Conservation (phyloP, 2,113 vertebrate genomes). For the Laticauda laticaudata region DNA sequence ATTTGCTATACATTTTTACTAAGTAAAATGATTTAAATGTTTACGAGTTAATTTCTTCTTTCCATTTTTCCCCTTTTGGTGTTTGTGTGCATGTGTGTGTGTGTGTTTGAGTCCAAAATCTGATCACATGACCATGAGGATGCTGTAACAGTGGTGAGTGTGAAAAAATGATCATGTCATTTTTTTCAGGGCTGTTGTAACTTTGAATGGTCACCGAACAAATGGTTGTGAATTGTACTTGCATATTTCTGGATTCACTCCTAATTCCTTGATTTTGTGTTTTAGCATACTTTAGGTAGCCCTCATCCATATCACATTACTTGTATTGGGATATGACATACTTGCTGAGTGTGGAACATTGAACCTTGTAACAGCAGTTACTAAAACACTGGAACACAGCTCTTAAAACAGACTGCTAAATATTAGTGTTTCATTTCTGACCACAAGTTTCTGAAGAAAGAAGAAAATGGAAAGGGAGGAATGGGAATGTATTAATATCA, state of each 20-base stretch:
- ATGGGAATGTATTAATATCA: no score
- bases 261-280: not conserved
- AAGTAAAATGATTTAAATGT: not conserved
- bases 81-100: not conserved
- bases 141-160: not conserved
- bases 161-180: not conserved
- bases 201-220: not conserved
- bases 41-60: not conserved
- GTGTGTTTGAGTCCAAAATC: not conserved
- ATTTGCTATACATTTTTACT: not conserved
- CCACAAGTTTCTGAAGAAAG: conserved; percentile 64
- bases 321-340: conserved; percentile 34
- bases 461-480: not conserved
- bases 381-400: conserved; percentile 37
- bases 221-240: not conserved
- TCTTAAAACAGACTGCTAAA: conserved; percentile 57
- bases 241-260: not conserved
- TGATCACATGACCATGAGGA: not conserved
- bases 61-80: not conserved
- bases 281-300: not conserved
- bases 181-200: not conserved
- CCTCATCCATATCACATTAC: not conserved
- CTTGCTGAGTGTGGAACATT: not conserved
- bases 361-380: conserved; percentile 35
- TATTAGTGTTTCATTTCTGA: conserved; percentile 54